Evolutionary conservation across 2,113 vertebrate genomes (phyloP), one percentile per base, ranked within the genome.

Genomic region (Uria aalge): DNA sequence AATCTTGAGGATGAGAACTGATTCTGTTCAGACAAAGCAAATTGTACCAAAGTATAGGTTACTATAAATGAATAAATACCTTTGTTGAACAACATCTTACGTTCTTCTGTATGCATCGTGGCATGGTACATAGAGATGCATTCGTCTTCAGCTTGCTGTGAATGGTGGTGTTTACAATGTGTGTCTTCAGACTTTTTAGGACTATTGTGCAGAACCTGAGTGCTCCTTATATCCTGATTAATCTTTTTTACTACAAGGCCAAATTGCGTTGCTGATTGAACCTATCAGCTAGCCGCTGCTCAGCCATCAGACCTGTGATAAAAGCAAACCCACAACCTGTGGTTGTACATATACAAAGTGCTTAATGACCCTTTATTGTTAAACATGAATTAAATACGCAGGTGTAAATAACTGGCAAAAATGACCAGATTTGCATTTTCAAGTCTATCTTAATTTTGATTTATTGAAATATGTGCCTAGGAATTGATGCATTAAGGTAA

Each of bases 61-160:
- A 56, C 23, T 69, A 38, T 41, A 85, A 71, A 36, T 2, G 47
- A 85, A 5, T 12, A 15, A 74, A 23, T 6, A 7, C 12, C 7
- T 45, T 26, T 8, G 5, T 4, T 18, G 36, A 62, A 12, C 41
- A 43, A 0, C 5, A 2, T 7, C 47, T 38, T 71, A 2, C 27
- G 15, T 48, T 87, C 8, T n/a, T 22, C 8, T 38, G 14, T 16
- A 23, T 48, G 50, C 6, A 1, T 1, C 6, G 16, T 36, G 50
- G 16, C 5, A 2, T 15, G 21, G 8, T 6, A 19, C 18, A 2
- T 1, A 13, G 73, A 26, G 19, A 40, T 17, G 12, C 11, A 0
- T 34, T 40, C 8, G n/a, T 48, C 36, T 41, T 50, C 47, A 41
- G 20, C 38, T 71, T 21, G 5, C 36, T 71, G 85, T 36, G 38